Evolutionary conservation across 2,888 invertebrate species (phyloP).

Genomic region (Lampropteryx suffumata): DNA sequence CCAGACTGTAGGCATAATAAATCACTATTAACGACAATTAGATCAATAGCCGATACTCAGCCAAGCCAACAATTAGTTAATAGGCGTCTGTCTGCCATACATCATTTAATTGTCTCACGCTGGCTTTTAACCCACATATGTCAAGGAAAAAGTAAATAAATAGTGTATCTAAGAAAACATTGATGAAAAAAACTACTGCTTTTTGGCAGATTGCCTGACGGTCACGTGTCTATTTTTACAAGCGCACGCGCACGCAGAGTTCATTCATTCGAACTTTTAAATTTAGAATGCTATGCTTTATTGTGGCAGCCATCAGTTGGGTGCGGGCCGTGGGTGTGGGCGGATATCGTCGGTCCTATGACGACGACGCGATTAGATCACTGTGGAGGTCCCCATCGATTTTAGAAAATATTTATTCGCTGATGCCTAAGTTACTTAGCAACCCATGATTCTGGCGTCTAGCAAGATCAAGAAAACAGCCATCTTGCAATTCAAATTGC

Average conservation of each 20-base stretch:
- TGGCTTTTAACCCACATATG: constrained; percentile 27
- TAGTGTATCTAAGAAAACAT: constrained; percentile 28
- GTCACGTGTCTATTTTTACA: constrained; percentile 57
- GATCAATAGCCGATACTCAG: constrained; percentile 17
- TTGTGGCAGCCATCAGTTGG: constrained; percentile 43
- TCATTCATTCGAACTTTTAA: constrained; percentile 70
- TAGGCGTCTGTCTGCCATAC: constrained; percentile 21
- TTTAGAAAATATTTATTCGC: constrained; percentile 13
- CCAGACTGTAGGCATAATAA: not conserved
- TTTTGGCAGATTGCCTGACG: constrained; percentile 50
- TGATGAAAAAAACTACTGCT: constrained; percentile 31
- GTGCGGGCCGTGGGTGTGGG: constrained; percentile 45
- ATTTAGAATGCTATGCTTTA: constrained; percentile 56
- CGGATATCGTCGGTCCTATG: constrained; percentile 38
- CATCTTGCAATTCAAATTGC: no score
- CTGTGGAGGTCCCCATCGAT: constrained; percentile 21
- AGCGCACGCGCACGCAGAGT: constrained; percentile 67
- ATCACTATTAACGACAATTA: constrained; percentile 21
- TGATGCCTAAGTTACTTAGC: not conserved
- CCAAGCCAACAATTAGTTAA: constrained; percentile 28
- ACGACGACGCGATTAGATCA: constrained; percentile 31
- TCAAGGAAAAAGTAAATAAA: constrained; percentile 24
- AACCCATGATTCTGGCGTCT: no score
- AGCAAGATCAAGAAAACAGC: no score
- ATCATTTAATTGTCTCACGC: constrained; percentile 28